A percentile compares a stretch with the other conserved stretches of the same genome.
Conservation (phyloP, 2,113 vertebrate genomes). For the Chrysemys picta region DNA sequence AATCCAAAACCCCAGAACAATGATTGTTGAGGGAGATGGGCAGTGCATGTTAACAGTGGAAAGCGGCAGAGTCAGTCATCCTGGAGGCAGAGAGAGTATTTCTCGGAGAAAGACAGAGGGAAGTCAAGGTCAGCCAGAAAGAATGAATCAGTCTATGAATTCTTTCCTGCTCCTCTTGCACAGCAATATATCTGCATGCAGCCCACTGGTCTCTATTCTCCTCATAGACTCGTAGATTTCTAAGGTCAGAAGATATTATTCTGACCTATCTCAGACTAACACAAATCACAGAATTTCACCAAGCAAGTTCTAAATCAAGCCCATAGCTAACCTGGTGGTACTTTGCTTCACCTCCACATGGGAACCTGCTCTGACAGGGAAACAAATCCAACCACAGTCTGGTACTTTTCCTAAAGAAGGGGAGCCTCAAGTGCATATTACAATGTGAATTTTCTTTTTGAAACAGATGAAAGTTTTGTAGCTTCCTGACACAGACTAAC, state of each 20-base stretch:
- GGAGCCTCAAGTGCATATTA: not conserved
- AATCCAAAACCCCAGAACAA: not conserved
- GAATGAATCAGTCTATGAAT: not conserved
- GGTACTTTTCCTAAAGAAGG: not conserved
- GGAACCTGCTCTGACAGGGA: not conserved
- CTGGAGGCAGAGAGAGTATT: not conserved
- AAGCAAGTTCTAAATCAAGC: not conserved
- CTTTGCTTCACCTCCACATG: not conserved
- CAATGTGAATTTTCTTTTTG: not conserved
- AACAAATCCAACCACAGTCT: not conserved
- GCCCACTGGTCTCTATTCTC: not conserved
- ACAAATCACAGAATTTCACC: not conserved
- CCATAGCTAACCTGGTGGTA: not conserved
- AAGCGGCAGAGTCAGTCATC: not conserved
- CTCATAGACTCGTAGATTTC: not conserved
- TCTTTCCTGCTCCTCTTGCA: not conserved
- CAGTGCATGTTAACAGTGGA: not conserved
- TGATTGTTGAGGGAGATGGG: not conserved
- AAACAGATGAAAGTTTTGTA: not conserved
- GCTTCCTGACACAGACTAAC: rapidly evolving
- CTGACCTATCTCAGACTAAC: not conserved
- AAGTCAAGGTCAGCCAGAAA: not conserved
- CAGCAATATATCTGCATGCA: not conserved
- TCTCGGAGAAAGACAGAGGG: not conserved
- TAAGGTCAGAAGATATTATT: not conserved